Evolutionary conservation across 2,888 invertebrate genomes (phyloP).

Genomic region (Caenorhabditis virilis): DNA sequence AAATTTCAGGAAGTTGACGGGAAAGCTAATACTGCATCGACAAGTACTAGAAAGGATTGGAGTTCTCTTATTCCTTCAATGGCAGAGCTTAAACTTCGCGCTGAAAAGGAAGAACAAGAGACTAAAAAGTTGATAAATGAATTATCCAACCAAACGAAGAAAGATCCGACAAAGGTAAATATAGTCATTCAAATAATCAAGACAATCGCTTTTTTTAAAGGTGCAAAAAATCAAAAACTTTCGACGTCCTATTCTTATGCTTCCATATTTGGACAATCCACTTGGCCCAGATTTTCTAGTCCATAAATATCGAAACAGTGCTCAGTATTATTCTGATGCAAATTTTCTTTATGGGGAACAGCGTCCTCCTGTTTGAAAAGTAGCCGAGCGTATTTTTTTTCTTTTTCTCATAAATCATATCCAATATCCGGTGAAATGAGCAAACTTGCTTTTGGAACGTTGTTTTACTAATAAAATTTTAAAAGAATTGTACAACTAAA

Average conservation of each 20-base stretch:
- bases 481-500: no score
- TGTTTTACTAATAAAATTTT: no score
- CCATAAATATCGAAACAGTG: slow-evolving; percentile 45
- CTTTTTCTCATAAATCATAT: no score
- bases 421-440: no score
- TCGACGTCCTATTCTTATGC: slow-evolving; percentile 42
- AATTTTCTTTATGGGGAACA: slow-evolving; percentile 38
- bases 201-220: slow-evolving; percentile 1
- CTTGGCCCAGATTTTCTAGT: slow-evolving; percentile 54
- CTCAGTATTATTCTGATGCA: slow-evolving; percentile 54
- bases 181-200: not conserved
- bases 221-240: slow-evolving; percentile 37
- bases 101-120: slow-evolving; percentile 26
- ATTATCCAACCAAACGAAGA: slow-evolving; percentile 15
- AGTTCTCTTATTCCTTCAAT: slow-evolving; percentile 47
- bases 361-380: not conserved
- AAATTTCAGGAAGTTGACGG: slow-evolving; percentile 1
- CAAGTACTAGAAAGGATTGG: slow-evolving; percentile 37
- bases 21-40: not conserved
- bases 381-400: not conserved
- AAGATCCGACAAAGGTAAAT: slow-evolving; percentile 24
- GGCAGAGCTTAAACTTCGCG: slow-evolving; percentile 38
- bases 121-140: slow-evolving; percentile 12
- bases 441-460: no score
- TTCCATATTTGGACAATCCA: slow-evolving; percentile 54